Percentiles rank a stretch among this genome's conserved stretches.
These are phyloP conservation scores for Smutsia gigantea DNA, from an alignment of 2,797 vertebrate species.

Conservation along the genomic window DNA sequence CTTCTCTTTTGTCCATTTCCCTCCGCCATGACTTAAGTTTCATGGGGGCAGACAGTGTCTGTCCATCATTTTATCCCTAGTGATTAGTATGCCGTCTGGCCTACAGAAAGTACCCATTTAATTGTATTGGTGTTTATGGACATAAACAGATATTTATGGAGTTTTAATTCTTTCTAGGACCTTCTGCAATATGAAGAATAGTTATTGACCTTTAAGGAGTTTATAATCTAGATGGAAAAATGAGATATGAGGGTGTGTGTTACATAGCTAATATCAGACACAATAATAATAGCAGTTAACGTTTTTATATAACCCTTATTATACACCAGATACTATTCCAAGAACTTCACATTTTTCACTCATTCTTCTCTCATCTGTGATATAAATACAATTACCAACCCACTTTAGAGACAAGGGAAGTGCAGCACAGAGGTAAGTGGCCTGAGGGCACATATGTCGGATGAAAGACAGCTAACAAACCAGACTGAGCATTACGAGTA, in stretches of 20 bases:
- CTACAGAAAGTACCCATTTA: not conserved
- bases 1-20: not conserved
- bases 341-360: not conserved
- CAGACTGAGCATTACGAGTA: not conserved
- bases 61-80: not conserved
- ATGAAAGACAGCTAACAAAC: not conserved
- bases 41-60: not conserved
- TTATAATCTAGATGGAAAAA: not conserved
- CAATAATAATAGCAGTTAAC: not conserved
- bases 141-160: not conserved
- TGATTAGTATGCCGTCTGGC: not conserved
- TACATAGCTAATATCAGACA: not conserved
- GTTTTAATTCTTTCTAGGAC: not conserved
- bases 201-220: not conserved
- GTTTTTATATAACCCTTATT: not conserved
- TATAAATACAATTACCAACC: not conserved
- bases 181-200: not conserved
- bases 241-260: not conserved
- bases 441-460: not conserved
- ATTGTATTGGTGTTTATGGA: not conserved
- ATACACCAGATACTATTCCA: not conserved
- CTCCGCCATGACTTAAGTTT: not conserved
- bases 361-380: not conserved
- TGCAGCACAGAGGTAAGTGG: not conserved
- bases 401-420: not conserved